Percentiles rank a stretch among this genome's conserved stretches.
Evolutionary conservation across 2,888 invertebrate species (phyloP).

Genomic region (Sthenelais limicola): DNA sequence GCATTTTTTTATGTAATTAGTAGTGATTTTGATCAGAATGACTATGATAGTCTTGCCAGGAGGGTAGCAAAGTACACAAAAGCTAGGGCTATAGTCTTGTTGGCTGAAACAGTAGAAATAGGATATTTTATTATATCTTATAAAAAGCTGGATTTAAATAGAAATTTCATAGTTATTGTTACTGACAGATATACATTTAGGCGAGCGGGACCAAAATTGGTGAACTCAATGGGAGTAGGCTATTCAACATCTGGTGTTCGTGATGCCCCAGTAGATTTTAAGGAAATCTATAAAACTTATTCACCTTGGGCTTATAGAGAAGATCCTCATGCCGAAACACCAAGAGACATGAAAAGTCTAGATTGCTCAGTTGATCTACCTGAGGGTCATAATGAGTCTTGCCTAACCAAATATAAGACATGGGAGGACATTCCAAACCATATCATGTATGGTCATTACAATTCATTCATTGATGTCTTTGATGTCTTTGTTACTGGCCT

Average conservation of each 20-base stretch:
- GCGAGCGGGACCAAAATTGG: no score
- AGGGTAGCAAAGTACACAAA: neutral
- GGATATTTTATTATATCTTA: no score
- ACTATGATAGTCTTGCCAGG: slow-evolving; percentile 6
- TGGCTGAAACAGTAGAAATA: neutral
- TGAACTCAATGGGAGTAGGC: no score
- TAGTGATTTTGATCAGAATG: neutral
- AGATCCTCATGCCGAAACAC: neutral
- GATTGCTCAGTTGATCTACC: neutral
- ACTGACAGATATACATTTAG: no score
- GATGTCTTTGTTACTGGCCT: slow-evolving; percentile 57
- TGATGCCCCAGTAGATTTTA: neutral
- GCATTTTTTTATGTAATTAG: neutral
- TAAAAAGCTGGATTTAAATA: no score
- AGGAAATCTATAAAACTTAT: neutral
- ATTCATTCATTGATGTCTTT: slow-evolving; percentile 53
- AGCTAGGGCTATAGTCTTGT: neutral
- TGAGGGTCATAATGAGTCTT: neutral
- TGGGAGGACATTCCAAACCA: slow-evolving; percentile 1
- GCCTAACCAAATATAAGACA: slow-evolving; percentile 14
- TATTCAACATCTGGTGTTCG: no score
- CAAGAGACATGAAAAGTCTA: neutral
- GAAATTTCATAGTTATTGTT: no score
- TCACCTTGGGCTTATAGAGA: neutral
- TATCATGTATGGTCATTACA: no score